These are phyloP conservation scores for Hypotaenidia okinawae DNA, from an alignment of 2,797 vertebrate species.

Conservation along the genomic window DNA sequence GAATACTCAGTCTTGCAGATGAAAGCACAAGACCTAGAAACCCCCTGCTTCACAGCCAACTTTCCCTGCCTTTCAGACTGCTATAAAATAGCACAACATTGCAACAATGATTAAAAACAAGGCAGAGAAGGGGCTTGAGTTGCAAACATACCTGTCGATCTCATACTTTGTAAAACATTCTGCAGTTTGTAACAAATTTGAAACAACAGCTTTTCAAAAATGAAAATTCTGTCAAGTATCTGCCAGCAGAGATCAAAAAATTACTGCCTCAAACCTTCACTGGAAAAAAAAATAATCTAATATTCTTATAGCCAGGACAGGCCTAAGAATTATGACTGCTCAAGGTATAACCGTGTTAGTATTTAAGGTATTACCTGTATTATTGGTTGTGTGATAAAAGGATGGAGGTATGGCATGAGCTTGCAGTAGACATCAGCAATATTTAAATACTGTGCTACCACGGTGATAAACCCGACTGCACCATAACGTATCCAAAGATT, in stretches of 20 bases:
- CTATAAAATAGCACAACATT: not conserved
- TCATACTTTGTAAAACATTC: not conserved
- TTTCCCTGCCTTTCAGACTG: not conserved
- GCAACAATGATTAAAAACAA: not conserved
- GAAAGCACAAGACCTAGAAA: not conserved
- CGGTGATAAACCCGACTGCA: conserved; percentile 95
- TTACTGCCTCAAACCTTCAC: not conserved
- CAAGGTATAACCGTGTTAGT: not conserved
- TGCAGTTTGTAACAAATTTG: not conserved
- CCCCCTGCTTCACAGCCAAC: not conserved
- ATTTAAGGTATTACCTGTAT: conserved; percentile 84
- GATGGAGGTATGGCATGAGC: conserved; percentile 93
- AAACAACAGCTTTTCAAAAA: not conserved
- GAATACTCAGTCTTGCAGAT: not conserved
- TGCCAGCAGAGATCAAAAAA: not conserved
- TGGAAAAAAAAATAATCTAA: not conserved
- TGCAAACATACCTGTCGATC: not conserved
- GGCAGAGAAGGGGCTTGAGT: not conserved
- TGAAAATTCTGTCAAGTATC: not conserved
- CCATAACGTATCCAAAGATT: conserved; percentile 98
- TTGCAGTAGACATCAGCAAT: conserved; percentile 98
- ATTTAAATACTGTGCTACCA: conserved; percentile 93
- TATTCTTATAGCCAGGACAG: not conserved
- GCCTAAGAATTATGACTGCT: not conserved
- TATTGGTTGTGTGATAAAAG: conserved; percentile 94